phyloP scores from a whole-genome alignment of 2,113 vertebrate species.

The Nibea coibor region DNA sequence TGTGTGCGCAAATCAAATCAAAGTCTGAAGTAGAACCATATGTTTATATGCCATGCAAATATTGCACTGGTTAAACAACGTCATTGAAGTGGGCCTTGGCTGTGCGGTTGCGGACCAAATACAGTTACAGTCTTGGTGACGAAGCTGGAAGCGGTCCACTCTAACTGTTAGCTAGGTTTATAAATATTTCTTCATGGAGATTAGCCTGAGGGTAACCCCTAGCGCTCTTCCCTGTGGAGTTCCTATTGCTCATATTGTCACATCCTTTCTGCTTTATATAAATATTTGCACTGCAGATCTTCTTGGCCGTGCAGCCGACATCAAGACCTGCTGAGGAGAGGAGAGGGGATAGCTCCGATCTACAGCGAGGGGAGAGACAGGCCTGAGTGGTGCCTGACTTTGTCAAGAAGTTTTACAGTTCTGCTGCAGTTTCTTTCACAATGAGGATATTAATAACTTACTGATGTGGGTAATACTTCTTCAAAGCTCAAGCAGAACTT shows the following conservation, averaged over 20 bases:
- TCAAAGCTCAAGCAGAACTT: background rate
- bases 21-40: constrained; percentile 49
- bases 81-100: constrained; percentile 16
- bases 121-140: constrained; percentile 41
- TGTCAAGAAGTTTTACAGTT: constrained; percentile 34
- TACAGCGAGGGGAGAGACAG: constrained; percentile 4
- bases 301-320: constrained; percentile 43
- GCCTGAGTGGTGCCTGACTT: constrained; percentile 6
- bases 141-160: constrained; percentile 55
- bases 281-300: constrained; percentile 69
- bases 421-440: background rate
- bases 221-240: constrained; percentile 41
- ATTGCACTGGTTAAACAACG: constrained; percentile 26
- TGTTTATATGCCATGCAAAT: constrained; percentile 56
- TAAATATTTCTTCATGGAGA: constrained; percentile 72
- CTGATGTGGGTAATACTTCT: background rate
- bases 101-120: constrained; percentile 46
- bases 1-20: constrained; percentile 31
- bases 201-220: constrained; percentile 65
- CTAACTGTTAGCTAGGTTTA: constrained; percentile 61
- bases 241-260: constrained; percentile 65
- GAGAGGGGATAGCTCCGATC: constrained; percentile 4
- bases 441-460: background rate
- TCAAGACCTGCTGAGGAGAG: constrained; percentile 24
- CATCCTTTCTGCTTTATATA: constrained; percentile 58